phyloP scores from a whole-genome alignment of 1,140 invertebrate genomes.

The Procambarus clarkii region DNA sequence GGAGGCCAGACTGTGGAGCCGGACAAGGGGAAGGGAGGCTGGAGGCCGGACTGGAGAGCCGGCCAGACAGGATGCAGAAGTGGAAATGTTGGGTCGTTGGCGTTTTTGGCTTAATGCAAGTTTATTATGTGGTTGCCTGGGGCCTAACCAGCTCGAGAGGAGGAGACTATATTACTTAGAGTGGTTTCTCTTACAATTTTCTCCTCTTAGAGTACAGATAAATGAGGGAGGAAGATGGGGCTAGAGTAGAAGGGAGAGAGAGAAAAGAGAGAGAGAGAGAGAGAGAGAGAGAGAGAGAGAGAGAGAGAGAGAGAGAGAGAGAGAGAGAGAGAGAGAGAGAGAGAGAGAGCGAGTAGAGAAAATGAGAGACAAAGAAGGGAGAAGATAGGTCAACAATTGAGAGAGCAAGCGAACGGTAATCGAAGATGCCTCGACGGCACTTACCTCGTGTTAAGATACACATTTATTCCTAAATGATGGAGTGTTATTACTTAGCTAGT shows the following conservation, averaged over 20 bases:
- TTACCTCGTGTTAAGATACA: too few species aligned
- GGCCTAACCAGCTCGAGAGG: neutral
- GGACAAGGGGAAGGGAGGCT: neutral
- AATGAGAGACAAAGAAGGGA: too few species aligned
- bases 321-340: too few species aligned
- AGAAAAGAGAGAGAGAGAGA: neutral
- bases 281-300: neutral
- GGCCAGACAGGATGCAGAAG: neutral
- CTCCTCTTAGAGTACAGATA: neutral
- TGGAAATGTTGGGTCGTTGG: conserved; percentile 1
- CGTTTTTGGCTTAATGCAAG: conserved; percentile 13
- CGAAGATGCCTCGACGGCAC: too few species aligned
- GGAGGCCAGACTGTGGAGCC: neutral
- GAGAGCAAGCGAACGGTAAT: too few species aligned
- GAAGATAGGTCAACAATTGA: too few species aligned
- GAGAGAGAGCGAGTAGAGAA: too few species aligned
- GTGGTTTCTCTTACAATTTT: neutral
- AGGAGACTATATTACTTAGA: neutral
- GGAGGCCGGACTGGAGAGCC: neutral
- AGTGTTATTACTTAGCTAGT: too few species aligned
- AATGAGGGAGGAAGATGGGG: neutral
- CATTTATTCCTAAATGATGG: too few species aligned
- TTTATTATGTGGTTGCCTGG: neutral
- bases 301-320: too few species aligned
- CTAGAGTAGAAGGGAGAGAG: neutral